Percentiles rank a stretch among this genome's conserved stretches.
phyloP scores from a whole-genome alignment of 2,888 invertebrate species.

The Scaptomyza polygonia region DNA sequence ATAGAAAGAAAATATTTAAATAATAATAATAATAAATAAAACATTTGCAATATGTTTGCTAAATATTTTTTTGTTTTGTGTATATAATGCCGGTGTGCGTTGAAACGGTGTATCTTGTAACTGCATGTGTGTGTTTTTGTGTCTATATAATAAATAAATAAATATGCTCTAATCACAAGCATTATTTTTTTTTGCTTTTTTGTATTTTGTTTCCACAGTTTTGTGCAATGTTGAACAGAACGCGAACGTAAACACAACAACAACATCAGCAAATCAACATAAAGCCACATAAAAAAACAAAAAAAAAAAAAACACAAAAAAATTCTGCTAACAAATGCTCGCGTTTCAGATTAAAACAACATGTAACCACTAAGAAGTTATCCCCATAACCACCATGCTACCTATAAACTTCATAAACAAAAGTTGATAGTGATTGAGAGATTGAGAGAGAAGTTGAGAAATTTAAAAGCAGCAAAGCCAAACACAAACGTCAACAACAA shows the following conservation, averaged over 20 bases:
- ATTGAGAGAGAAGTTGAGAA: neutral
- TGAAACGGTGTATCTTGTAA: constrained; percentile 12
- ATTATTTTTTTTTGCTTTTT: constrained; percentile 16
- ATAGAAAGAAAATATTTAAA: neutral
- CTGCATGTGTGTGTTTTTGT: constrained; percentile 25
- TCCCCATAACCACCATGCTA: constrained; percentile 25
- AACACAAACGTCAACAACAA: constrained; percentile 11
- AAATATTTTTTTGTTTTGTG: constrained; percentile 25
- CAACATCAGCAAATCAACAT: constrained; percentile 41
- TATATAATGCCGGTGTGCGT: constrained; percentile 24
- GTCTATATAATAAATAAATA: constrained; percentile 11
- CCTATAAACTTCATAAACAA: constrained; percentile 19
- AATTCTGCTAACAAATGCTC: constrained; percentile 46
- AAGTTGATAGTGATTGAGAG: constrained; percentile 6
- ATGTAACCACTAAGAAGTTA: constrained; percentile 19
- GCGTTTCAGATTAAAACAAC: constrained; percentile 25
- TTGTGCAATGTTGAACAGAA: constrained; percentile 62
- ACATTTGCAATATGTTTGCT: constrained; percentile 43
- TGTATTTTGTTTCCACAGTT: constrained; percentile 53
- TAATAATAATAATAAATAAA: constrained; percentile 9
- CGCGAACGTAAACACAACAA: constrained; percentile 47
- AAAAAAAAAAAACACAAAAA: constrained; percentile 21
- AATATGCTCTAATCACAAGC: constrained; percentile 23
- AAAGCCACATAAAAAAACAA: constrained; percentile 7
- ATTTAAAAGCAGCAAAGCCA: constrained; percentile 14